A percentile compares a stretch with the other conserved stretches of the same genome.
phyloP scores from a whole-genome alignment of 2,888 invertebrate species.

The Drosophila quasianomalipes region DNA sequence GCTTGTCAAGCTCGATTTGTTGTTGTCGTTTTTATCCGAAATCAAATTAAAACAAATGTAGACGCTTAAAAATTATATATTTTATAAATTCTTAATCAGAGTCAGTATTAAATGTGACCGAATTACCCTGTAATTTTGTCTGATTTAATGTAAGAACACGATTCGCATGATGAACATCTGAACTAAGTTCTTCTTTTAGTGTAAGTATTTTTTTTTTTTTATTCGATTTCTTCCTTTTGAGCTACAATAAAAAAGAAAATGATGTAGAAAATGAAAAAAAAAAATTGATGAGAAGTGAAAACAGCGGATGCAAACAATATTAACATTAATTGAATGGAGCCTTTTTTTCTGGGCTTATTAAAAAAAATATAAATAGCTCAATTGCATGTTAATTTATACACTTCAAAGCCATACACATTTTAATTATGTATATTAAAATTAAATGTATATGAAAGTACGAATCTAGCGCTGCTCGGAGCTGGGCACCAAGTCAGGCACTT shows the following conservation, averaged over 20 bases:
- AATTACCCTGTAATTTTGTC: too few species aligned
- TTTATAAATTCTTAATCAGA: not conserved
- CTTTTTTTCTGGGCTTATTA: constrained; percentile 45
- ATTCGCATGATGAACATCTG: too few species aligned
- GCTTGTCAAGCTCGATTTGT: not conserved
- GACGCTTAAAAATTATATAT: not conserved
- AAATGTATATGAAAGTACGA: not conserved
- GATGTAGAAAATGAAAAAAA: constrained; percentile 24
- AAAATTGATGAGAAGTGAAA: constrained; percentile 15
- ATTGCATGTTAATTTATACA: constrained; percentile 57
- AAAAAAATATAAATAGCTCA: constrained; percentile 58
- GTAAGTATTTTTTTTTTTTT: not conserved
- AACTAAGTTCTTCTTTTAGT: too few species aligned
- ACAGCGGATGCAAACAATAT: not conserved
- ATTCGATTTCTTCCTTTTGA: not conserved
- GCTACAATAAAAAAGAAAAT: constrained; percentile 17
- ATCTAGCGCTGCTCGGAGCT: not conserved
- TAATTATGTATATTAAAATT: not conserved
- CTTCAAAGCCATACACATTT: not conserved
- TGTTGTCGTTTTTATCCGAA: not conserved
- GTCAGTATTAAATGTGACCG: not conserved
- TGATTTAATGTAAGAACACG: not conserved
- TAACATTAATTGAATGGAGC: constrained; percentile 21
- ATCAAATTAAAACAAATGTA: not conserved
- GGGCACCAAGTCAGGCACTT: not conserved